Percentiles rank a stretch among this genome's conserved stretches.
phyloP scores from a whole-genome alignment of 2,888 invertebrate species.

The Trileptium ribeirensis region DNA sequence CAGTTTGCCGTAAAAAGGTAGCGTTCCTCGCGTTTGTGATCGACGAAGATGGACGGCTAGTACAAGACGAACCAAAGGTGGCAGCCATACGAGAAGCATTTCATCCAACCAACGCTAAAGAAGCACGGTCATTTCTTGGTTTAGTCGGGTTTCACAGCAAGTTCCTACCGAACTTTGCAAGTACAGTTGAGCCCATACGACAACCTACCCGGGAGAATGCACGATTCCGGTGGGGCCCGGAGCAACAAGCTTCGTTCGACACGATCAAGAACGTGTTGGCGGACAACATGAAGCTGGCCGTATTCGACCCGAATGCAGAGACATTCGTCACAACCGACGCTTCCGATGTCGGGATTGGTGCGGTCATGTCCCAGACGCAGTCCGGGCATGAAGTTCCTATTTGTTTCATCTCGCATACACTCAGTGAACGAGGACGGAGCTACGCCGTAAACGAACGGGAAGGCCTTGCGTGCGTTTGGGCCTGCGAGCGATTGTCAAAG shows the following conservation, averaged over 20 bases:
- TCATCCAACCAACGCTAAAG: too few species aligned
- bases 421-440: not conserved
- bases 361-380: too few species aligned
- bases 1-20: not conserved
- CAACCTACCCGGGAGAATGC: not conserved
- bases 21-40: not conserved
- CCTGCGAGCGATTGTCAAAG: too few species aligned
- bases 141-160: too few species aligned
- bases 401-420: slow-evolving; percentile 43
- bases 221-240: not conserved
- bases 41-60: not conserved
- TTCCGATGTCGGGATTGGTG: too few species aligned
- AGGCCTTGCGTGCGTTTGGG: slow-evolving; percentile 50
- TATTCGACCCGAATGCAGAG: not conserved
- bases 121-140: too few species aligned
- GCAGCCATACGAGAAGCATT: too few species aligned
- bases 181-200: not conserved
- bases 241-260: too few species aligned
- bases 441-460: too few species aligned
- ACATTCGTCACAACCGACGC: too few species aligned
- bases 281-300: not conserved
- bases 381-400: slow-evolving; percentile 36
- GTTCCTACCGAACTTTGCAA: not conserved
- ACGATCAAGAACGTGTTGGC: too few species aligned
- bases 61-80: too few species aligned